phyloP scores from a whole-genome alignment of 1,140 invertebrate species.

The Drosophila tsacasi region DNA sequence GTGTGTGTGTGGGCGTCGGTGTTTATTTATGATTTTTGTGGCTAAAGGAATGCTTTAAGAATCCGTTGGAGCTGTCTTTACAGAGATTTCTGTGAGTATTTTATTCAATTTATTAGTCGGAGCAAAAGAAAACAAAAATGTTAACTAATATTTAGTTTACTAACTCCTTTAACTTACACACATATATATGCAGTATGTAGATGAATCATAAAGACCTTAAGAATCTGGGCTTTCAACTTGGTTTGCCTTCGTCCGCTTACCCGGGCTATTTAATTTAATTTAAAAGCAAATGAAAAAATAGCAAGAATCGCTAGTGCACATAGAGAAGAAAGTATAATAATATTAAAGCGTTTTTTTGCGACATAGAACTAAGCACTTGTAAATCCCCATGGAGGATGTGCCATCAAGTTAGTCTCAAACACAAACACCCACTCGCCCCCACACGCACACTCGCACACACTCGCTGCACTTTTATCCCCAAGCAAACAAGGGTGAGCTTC shows the following conservation, averaged over 20 bases:
- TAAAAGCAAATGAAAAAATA: slow-evolving; percentile 57
- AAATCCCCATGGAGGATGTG: slow-evolving; percentile 84
- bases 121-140: too few species aligned
- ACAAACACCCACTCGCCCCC: slow-evolving; percentile 62
- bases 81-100: neutral
- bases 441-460: slow-evolving; percentile 35
- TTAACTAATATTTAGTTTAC: neutral
- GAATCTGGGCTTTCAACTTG: slow-evolving; percentile 57
- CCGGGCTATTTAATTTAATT: slow-evolving; percentile 74
- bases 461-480: slow-evolving; percentile 71
- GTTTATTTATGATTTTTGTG: slow-evolving; percentile 63
- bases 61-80: neutral
- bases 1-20: slow-evolving; percentile 25
- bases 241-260: slow-evolving; percentile 12
- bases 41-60: slow-evolving; percentile 18
- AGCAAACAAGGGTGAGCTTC: slow-evolving; percentile 68
- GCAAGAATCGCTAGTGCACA: slow-evolving; percentile 63
- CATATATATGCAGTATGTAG: too few species aligned
- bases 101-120: neutral
- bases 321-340: slow-evolving; percentile 82
- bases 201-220: slow-evolving; percentile 22
- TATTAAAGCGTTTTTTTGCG: slow-evolving; percentile 83
- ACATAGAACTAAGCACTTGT: slow-evolving; percentile 84
- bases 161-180: neutral
- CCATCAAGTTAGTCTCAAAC: slow-evolving; percentile 82